Evolutionary conservation across 2,113 vertebrate species (phyloP).

Genomic region (Sialia sialis): DNA sequence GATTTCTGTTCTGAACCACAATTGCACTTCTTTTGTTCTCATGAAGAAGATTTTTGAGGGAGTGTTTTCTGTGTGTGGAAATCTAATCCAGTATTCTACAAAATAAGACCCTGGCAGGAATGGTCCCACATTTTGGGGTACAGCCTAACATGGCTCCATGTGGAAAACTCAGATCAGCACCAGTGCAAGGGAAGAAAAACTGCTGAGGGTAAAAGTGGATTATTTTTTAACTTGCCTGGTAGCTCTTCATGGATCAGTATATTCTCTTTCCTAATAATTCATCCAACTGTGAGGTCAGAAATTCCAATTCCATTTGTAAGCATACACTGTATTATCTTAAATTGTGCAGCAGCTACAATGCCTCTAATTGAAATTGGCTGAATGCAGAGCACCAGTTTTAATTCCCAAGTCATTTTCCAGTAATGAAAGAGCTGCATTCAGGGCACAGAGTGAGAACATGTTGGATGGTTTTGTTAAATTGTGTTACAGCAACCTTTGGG

Average conservation of each 20-base stretch:
- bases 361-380: constrained; percentile 45
- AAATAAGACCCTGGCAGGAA: not conserved
- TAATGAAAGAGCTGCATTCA: constrained; percentile 55
- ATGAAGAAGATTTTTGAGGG: not conserved
- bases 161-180: not conserved
- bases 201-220: not conserved
- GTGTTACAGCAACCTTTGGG: not conserved
- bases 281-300: constrained; percentile 32
- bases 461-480: constrained; percentile 32
- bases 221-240: constrained; percentile 12
- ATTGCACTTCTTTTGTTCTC: not conserved
- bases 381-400: constrained; percentile 41
- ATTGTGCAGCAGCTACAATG: constrained; percentile 30
- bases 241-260: not conserved
- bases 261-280: constrained; percentile 35
- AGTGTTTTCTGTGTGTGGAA: not conserved
- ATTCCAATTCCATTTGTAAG: constrained; percentile 43
- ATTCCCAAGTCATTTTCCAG: constrained; percentile 49
- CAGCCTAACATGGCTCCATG: not conserved
- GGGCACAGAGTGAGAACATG: constrained; percentile 12
- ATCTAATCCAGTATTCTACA: not conserved
- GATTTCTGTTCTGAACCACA: not conserved
- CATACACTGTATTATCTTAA: constrained; percentile 33
- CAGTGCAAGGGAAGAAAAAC: not conserved
- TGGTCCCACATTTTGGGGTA: not conserved